These are phyloP conservation scores for Falco peregrinus DNA, from an alignment of 2,797 vertebrate genomes.

Conservation along the genomic window DNA sequence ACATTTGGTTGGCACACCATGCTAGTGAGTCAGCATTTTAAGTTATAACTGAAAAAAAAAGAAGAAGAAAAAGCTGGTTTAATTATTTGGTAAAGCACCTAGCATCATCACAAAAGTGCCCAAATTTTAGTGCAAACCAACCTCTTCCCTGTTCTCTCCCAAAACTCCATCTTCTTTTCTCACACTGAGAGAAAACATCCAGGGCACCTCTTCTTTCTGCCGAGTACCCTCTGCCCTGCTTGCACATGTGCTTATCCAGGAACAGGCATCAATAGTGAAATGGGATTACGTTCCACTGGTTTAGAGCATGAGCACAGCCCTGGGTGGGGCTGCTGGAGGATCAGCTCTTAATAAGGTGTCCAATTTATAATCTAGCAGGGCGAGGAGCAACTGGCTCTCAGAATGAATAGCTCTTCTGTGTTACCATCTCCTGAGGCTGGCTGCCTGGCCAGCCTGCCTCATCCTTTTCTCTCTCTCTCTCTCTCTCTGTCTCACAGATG, in stretches of 20 bases:
- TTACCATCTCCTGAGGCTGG: conserved; percentile 46
- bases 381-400: conserved; percentile 31
- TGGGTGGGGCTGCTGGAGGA: conserved; percentile 54
- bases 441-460: not conserved
- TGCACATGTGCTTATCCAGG: not conserved
- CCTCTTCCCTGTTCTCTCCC: not conserved
- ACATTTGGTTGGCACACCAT: not conserved
- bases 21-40: not conserved
- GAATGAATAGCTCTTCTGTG: conserved; percentile 64
- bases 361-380: conserved; percentile 54
- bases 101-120: not conserved
- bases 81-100: not conserved
- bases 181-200: not conserved
- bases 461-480: conserved; percentile 9
- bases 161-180: not conserved
- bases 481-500: not conserved
- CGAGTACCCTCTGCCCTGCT: not conserved
- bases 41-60: not conserved
- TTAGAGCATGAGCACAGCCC: conserved; percentile 17
- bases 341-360: conserved; percentile 55
- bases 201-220: not conserved
- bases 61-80: not conserved
- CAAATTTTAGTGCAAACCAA: not conserved
- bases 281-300: not conserved
- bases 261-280: conserved; percentile 11